Conservation (phyloP, 2,113 vertebrate species). For the Sterna hirundo region DNA sequence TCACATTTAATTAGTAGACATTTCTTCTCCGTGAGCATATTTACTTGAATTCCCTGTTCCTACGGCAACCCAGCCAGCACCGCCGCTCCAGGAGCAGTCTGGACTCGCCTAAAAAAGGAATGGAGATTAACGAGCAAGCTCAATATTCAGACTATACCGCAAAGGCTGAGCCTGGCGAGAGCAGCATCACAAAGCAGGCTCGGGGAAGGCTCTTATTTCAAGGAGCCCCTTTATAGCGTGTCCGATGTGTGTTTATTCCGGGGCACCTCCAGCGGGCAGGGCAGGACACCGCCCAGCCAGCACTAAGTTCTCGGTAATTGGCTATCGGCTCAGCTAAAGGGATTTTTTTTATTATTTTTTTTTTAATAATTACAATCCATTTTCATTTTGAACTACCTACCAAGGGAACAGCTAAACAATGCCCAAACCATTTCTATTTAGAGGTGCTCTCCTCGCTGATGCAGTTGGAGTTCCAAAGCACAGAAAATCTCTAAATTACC, state of each 20-base stretch:
- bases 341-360: background rate
- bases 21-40: constrained; percentile 87
- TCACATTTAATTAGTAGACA: constrained; percentile 89
- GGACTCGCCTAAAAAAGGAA: constrained; percentile 70
- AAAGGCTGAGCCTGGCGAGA: constrained; percentile 52
- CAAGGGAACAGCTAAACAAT: background rate
- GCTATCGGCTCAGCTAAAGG: constrained; percentile 46
- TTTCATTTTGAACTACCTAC: constrained; percentile 1
- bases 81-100: constrained; percentile 71
- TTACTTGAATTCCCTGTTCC: constrained; percentile 87
- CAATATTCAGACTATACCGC: constrained; percentile 72
- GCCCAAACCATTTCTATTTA: background rate
- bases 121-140: constrained; percentile 88
- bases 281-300: constrained; percentile 72
- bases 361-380: constrained; percentile 4
- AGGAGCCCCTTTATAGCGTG: constrained; percentile 73
- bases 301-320: constrained; percentile 72
- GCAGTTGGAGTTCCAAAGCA: background rate
- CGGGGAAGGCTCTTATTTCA: constrained; percentile 68
- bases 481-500: background rate
- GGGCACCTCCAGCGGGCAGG: constrained; percentile 61
- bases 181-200: constrained; percentile 73
- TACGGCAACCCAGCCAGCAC: constrained; percentile 88
- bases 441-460: background rate
- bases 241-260: constrained; percentile 71